Evolutionary conservation across 2,888 invertebrate species (phyloP).

Genomic region (Lobophora halterata): DNA sequence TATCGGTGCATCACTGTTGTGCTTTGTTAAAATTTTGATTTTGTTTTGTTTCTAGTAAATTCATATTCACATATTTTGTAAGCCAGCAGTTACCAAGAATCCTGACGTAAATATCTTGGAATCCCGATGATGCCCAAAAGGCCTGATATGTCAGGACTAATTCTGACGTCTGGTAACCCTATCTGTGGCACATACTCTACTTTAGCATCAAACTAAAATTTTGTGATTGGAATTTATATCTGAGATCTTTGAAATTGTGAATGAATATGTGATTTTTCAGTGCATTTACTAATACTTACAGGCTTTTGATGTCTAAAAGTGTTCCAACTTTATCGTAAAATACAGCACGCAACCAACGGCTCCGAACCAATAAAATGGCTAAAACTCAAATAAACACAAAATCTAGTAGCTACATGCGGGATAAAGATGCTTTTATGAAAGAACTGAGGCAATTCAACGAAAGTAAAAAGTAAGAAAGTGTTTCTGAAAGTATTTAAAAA

Average conservation of each 20-base stretch:
- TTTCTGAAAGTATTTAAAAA: neutral
- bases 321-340: neutral
- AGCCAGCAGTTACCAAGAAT: too few species aligned
- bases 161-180: too few species aligned
- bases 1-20: too few species aligned
- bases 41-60: too few species aligned
- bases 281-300: neutral
- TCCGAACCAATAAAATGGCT: conserved; percentile 53
- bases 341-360: conserved; percentile 17
- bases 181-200: too few species aligned
- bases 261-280: conserved; percentile 6
- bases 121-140: too few species aligned
- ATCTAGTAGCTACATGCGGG: conserved; percentile 87
- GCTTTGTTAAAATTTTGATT: too few species aligned
- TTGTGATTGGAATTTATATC: conserved; percentile 3
- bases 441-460: conserved; percentile 96
- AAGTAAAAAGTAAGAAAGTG: conserved; percentile 89
- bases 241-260: neutral
- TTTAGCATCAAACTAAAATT: too few species aligned
- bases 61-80: too few species aligned
- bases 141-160: too few species aligned
- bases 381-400: conserved; percentile 75
- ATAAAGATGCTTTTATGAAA: conserved; percentile 89
- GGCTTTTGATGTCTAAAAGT: neutral
- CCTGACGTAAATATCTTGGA: too few species aligned